These are phyloP conservation scores for Drosophila kohkoa DNA, from an alignment of 1,140 invertebrate species.

Conservation along the genomic window DNA sequence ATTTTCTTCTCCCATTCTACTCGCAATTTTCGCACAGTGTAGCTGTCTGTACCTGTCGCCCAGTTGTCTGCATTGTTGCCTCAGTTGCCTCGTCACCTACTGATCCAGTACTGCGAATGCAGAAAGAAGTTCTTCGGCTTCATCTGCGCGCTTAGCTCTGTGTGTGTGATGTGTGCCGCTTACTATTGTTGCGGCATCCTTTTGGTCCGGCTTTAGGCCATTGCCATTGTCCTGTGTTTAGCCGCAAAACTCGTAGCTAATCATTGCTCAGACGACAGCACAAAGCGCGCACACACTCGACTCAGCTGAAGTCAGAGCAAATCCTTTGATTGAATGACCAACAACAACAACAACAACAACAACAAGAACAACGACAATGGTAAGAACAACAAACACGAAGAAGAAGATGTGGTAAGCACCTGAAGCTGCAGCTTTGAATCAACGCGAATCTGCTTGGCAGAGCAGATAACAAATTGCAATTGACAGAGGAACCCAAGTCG, in stretches of 20 bases:
- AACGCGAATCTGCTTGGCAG: conserved; percentile 43
- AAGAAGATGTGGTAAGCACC: conserved; percentile 1
- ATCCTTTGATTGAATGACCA: conserved; percentile 45
- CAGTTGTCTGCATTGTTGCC: conserved; percentile 49
- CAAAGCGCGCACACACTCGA: conserved; percentile 15
- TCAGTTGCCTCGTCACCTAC: conserved; percentile 55
- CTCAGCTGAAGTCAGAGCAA: conserved; percentile 24
- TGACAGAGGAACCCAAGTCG: conserved; percentile 72
- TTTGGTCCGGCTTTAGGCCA: conserved; percentile 21
- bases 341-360: conserved; percentile 11
- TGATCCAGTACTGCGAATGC: conserved; percentile 54
- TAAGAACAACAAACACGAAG: neutral
- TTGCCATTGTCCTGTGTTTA: conserved; percentile 41
- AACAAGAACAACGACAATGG: conserved; percentile 6
- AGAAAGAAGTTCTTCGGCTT: conserved; percentile 28
- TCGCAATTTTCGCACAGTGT: conserved; percentile 14
- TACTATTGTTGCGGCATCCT: conserved; percentile 39
- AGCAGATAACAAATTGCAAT: conserved; percentile 84
- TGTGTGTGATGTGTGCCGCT: conserved; percentile 60
- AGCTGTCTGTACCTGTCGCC: conserved; percentile 67
- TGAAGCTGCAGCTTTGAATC: conserved; percentile 15
- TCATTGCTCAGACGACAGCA: conserved; percentile 45
- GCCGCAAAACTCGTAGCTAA: conserved; percentile 52
- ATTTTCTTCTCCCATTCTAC: neutral
- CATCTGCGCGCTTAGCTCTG: conserved; percentile 1